These are phyloP conservation scores for Penaeus vannamei DNA, from an alignment of 1,140 invertebrate genomes.

Conservation along the genomic window DNA sequence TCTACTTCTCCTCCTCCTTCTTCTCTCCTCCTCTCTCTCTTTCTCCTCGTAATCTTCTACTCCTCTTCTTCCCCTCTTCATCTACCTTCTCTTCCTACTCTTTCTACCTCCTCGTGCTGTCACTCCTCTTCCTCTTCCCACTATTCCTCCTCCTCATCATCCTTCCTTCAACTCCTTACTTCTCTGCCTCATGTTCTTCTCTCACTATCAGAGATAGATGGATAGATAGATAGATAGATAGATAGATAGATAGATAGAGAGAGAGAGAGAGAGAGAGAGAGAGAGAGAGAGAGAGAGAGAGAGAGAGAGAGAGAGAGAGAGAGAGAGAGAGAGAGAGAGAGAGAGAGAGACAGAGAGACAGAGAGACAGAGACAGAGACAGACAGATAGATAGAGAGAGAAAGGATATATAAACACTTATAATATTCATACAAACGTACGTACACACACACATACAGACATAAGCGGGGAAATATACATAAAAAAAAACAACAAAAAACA, in stretches of 20 bases:
- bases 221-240: conserved; percentile 21
- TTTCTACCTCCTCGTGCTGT: background rate
- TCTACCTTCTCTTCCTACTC: background rate
- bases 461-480: no score
- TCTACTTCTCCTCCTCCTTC: background rate
- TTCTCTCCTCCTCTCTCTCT: background rate
- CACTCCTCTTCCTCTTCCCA: background rate
- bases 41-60: background rate
- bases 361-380: conserved; percentile 15
- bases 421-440: no score
- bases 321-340: conserved; percentile 34
- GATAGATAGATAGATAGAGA: conserved; percentile 26
- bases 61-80: background rate
- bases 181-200: background rate
- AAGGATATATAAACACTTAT: background rate
- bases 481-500: no score
- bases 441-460: no score
- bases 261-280: conserved; percentile 37
- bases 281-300: conserved; percentile 37
- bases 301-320: conserved; percentile 34
- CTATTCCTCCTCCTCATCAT: background rate
- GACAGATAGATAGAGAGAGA: conserved; percentile 23
- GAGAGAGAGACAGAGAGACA: conserved; percentile 23
- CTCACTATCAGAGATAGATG: background rate
- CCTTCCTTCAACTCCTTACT: background rate